phyloP scores from a whole-genome alignment of 1,140 invertebrate genomes.

The Amyelois transitella region DNA sequence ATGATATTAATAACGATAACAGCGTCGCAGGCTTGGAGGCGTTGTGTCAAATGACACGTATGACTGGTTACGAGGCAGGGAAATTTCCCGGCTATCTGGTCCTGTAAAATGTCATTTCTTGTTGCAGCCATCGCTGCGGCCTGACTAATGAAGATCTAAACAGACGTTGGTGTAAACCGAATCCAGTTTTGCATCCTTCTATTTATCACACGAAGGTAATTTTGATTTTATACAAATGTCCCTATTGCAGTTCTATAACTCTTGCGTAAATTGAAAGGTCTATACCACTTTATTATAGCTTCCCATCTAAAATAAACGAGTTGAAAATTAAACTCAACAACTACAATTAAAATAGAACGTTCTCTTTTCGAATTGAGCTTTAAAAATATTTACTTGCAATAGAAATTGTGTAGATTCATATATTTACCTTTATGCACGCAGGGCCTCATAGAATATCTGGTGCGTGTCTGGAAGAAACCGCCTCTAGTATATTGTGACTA shows the following conservation, averaged over 20 bases:
- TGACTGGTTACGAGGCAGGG: constrained; percentile 25
- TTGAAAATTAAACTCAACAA: too few relatives aligned
- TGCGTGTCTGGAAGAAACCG: constrained; percentile 75
- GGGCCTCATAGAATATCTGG: constrained; percentile 80
- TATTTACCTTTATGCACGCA: constrained; percentile 28
- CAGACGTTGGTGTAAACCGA: constrained; percentile 85
- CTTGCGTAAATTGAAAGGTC: too few relatives aligned
- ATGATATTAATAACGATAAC: constrained; percentile 32
- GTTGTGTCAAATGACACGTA: constrained; percentile 37
- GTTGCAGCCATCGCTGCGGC: constrained; percentile 85
- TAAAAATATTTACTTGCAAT: too few relatives aligned
- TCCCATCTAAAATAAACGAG: too few relatives aligned
- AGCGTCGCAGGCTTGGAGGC: constrained; percentile 21
- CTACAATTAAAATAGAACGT: too few relatives aligned
- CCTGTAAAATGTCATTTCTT: constrained; percentile 44
- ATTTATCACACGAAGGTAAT: constrained; percentile 89
- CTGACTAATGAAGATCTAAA: constrained; percentile 89
- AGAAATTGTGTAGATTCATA: too few relatives aligned
- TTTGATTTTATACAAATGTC: too few relatives aligned
- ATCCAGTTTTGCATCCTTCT: constrained; percentile 83
- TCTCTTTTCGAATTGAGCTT: too few relatives aligned
- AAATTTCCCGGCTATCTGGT: constrained; percentile 38
- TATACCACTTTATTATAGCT: too few relatives aligned
- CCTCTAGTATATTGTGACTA: constrained; percentile 90
- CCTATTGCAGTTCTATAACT: too few relatives aligned